These are phyloP conservation scores for Metaphire vulgaris DNA, from an alignment of 1,140 invertebrate species.

Conservation along the genomic window DNA sequence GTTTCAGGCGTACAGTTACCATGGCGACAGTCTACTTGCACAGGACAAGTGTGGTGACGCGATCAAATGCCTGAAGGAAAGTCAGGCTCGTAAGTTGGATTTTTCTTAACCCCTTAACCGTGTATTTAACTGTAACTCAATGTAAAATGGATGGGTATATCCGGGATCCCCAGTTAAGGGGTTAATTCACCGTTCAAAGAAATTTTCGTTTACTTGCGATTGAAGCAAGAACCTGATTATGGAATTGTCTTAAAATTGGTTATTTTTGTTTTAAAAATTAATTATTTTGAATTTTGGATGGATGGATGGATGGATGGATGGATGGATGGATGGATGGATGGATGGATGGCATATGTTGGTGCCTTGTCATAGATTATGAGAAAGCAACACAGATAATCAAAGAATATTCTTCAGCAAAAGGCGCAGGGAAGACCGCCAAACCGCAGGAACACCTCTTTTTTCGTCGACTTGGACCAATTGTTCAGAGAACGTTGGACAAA, in stretches of 20 bases:
- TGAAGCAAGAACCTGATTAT: too few relatives aligned
- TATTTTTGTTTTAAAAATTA: too few relatives aligned
- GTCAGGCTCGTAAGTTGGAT: slow-evolving; percentile 56
- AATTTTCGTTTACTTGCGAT: too few relatives aligned
- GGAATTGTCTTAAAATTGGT: too few relatives aligned
- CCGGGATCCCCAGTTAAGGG: too few relatives aligned
- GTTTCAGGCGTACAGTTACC: slow-evolving; percentile 61
- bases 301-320: too few relatives aligned
- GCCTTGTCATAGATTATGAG: slow-evolving; percentile 55
- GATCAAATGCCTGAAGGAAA: slow-evolving; percentile 61
- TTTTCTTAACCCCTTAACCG: too few relatives aligned
- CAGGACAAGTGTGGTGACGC: slow-evolving; percentile 68
- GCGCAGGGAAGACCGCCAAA: slow-evolving; percentile 58
- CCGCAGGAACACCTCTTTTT: slow-evolving; percentile 65
- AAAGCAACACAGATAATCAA: slow-evolving; percentile 57
- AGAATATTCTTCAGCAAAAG: slow-evolving; percentile 60
- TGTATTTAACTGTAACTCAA: too few relatives aligned
- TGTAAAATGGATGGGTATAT: too few relatives aligned
- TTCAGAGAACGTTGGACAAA: slow-evolving; percentile 63
- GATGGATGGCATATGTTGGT: too few relatives aligned
- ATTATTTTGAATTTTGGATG: too few relatives aligned
- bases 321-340: too few relatives aligned
- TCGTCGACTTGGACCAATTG: slow-evolving; percentile 57
- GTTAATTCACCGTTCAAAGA: neutral
- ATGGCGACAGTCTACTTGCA: slow-evolving; percentile 60